A percentile compares a stretch with the other conserved stretches of the same genome.
These are phyloP conservation scores for Athrips mouffetella DNA, from an alignment of 2,888 invertebrate species.

Conservation along the genomic window DNA sequence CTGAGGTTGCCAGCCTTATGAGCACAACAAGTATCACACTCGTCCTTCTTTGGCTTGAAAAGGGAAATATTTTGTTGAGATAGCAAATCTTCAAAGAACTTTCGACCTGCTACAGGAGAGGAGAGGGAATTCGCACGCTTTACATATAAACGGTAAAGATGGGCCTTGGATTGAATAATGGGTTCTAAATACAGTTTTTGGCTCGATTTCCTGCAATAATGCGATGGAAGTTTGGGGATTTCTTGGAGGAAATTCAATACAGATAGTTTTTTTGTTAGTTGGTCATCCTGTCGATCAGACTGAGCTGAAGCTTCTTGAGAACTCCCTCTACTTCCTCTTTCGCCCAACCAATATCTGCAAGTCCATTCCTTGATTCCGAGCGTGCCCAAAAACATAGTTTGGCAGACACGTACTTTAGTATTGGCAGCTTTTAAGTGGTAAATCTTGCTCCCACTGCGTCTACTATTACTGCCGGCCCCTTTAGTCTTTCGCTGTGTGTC, in stretches of 20 bases:
- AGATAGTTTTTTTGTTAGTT: constrained; percentile 6
- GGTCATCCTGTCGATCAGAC: not conserved
- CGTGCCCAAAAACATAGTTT: constrained; percentile 13
- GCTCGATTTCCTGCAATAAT: too few species aligned
- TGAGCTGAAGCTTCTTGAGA: too few species aligned
- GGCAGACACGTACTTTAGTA: constrained; percentile 15
- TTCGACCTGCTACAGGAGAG: too few species aligned
- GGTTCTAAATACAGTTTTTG: constrained; percentile 36
- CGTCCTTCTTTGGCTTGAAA: too few species aligned
- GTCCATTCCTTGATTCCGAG: constrained; percentile 19
- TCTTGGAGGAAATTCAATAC: constrained; percentile 17
- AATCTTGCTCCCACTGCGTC: constrained; percentile 15
- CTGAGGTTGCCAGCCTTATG: too few species aligned
- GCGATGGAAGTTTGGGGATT: constrained; percentile 31
- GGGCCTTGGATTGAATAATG: constrained; percentile 26
- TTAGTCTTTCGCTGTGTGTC: constrained; percentile 17
- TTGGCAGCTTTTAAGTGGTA: constrained; percentile 11
- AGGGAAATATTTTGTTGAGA: too few species aligned
- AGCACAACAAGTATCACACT: too few species aligned
- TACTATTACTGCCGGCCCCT: constrained; percentile 12
- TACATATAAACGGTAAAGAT: constrained; percentile 27
- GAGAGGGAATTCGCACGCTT: constrained; percentile 21
- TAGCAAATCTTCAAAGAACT: too few species aligned
- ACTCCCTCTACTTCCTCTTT: too few species aligned
- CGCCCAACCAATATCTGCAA: constrained; percentile 20